These are phyloP conservation scores for Megaceryle alcyon DNA, from an alignment of 2,797 vertebrate species.

Conservation along the genomic window DNA sequence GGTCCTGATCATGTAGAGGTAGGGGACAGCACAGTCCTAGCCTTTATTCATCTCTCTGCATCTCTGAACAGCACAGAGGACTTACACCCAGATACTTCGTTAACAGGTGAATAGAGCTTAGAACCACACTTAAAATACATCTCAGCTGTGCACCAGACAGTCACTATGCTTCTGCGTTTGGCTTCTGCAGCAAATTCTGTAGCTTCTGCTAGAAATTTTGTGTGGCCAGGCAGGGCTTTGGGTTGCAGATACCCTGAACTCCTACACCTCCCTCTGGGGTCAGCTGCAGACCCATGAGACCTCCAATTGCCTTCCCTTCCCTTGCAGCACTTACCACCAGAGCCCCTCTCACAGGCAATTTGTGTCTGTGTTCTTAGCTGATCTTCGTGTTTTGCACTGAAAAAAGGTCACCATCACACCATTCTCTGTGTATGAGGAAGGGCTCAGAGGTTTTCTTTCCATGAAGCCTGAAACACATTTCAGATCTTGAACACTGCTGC, in stretches of 20 bases:
- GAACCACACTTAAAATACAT: neutral
- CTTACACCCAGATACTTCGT: neutral
- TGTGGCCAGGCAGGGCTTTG: neutral
- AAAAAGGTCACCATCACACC: neutral
- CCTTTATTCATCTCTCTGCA: neutral
- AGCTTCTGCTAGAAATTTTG: neutral
- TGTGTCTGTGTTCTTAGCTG: neutral
- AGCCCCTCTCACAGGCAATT: neutral
- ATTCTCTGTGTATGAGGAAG: neutral
- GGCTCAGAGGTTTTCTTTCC: neutral
- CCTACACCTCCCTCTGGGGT: neutral
- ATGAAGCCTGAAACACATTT: neutral
- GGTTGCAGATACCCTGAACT: neutral
- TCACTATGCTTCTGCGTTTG: neutral
- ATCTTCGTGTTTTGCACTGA: neutral
- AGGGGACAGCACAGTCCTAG: neutral
- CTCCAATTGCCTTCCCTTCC: rapidly evolving
- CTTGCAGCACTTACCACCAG: neutral
- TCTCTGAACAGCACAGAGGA: neutral
- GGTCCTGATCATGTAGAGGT: neutral
- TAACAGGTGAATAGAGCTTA: neutral
- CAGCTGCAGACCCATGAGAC: neutral
- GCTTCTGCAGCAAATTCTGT: neutral
- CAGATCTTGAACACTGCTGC: neutral
- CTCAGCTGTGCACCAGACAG: neutral